Evolutionary conservation across 2,888 invertebrate genomes (phyloP), one percentile per base, ranked within the genome.

Genomic region (Cantharis flavilabris): DNA sequence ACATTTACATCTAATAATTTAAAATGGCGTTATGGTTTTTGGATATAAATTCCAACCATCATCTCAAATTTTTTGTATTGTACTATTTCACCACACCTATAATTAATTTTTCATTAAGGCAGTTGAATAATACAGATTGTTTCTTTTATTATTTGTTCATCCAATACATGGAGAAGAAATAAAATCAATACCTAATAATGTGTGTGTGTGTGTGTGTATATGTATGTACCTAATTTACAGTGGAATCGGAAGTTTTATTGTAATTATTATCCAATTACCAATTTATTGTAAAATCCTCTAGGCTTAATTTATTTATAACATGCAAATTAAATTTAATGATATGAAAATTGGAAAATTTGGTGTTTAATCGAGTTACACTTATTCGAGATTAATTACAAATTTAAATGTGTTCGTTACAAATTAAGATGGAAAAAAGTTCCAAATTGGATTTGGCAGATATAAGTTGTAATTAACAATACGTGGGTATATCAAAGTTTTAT

Each of bases 11-110:
- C 23, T 67, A 67, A 67, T 67, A 67, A 67, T 67, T 67, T 67
- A 67, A 67, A 67, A 67, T 67, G 65, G 65, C 65, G 65, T 67
- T 67, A 67, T 67, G 65, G 65, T 67, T 67, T 67, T 67, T 67
- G 65, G 65, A 26, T 67, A 67, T 67, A 67, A 67, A 67, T 67
- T 67, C 65, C 65, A 67, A 67, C 23, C n/a, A 11, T 67, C 65
- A 23, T 23, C 26, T n/a, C 10, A n/a, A 23, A 9, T 67, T 26
- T 67, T 67, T 67, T 67, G n/a, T 67, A 14, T 23, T 67, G 23
- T 67, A 18, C 16, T 13, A 20, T 23, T 23, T 67, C 26, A 23
- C 23, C 26, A n/a, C 18, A 23, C 18, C 65, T 16, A 49, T 49
- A 49, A 49, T 49, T 49, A 49, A 49, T 49, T 49, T 49, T 49